phyloP scores from a whole-genome alignment of 2,113 vertebrate species.

The Phycodurus eques region DNA sequence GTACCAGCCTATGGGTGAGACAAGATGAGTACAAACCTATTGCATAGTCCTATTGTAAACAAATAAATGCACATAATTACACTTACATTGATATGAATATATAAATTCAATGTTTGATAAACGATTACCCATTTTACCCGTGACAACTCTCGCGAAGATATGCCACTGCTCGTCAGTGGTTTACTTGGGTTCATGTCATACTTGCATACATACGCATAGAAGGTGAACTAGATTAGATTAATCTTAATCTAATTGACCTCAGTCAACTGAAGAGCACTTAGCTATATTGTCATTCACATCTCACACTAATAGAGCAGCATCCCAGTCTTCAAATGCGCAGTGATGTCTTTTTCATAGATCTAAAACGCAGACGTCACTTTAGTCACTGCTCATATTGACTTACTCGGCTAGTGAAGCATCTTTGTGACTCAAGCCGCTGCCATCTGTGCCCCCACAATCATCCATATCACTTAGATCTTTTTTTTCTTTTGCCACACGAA shows the following conservation, averaged over 20 bases:
- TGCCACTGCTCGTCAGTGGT: not conserved
- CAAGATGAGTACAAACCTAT: too few species aligned
- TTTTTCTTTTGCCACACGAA: not conserved
- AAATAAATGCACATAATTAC: too few species aligned
- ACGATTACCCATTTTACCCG: too few species aligned
- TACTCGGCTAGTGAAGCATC: not conserved
- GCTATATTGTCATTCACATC: slow-evolving; percentile 5
- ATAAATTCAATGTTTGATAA: too few species aligned
- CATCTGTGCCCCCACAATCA: not conserved
- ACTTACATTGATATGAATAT: too few species aligned
- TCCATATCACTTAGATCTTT: not conserved
- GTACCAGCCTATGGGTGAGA: too few species aligned
- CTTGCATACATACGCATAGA: not conserved
- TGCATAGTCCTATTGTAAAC: too few species aligned
- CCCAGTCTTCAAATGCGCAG: not conserved
- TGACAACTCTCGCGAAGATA: not conserved
- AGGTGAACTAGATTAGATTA: not conserved
- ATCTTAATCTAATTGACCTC: not conserved
- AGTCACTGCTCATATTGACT: slow-evolving; percentile 8
- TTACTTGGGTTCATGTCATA: not conserved
- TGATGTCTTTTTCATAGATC: slow-evolving; percentile 6
- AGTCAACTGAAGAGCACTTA: not conserved
- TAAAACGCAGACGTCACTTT: not conserved
- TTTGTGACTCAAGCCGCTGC: not conserved
- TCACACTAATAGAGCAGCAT: not conserved